These are phyloP conservation scores for Turritopsis dohrnii DNA, from an alignment of 30 jellyfish, hydroid and myxozoan species.

Conservation along the genomic window DNA sequence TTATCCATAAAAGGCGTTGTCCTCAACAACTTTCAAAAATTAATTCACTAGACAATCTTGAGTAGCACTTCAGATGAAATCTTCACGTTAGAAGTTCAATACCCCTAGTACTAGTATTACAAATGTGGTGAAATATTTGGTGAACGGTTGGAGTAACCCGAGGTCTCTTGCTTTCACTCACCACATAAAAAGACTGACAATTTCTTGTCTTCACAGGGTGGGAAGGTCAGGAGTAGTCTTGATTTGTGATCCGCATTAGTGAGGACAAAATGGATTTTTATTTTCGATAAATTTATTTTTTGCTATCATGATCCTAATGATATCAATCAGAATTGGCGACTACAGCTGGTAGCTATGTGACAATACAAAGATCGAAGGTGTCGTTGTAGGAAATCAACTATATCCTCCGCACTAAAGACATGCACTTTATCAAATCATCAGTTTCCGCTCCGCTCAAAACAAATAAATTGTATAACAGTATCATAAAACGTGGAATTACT, in stretches of 20 bases:
- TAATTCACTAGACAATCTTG: not conserved
- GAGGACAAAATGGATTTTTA: not conserved
- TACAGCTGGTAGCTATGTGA: not conserved
- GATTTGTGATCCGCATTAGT: not conserved
- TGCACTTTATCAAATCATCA: not conserved
- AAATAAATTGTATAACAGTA: not conserved
- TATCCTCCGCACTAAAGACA: not conserved
- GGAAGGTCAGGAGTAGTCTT: not conserved
- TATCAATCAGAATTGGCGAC: not conserved
- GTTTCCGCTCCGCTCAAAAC: not conserved
- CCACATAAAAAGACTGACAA: too few species aligned
- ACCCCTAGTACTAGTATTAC: too few species aligned
- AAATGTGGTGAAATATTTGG: too few species aligned
- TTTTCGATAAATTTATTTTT: not conserved
- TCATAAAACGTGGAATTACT: not conserved
- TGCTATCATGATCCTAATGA: not conserved
- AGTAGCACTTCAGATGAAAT: not conserved
- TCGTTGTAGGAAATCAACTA: not conserved
- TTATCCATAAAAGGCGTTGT: not conserved
- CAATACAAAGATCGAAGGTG: not conserved
- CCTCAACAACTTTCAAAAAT: not conserved
- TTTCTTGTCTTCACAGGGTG: not conserved
- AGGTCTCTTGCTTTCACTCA: too few species aligned
- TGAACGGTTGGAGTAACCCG: too few species aligned
- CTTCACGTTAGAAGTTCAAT: too few species aligned